Conservation (phyloP, 2,888 invertebrate genomes). For the Nomada ferruginata region DNA sequence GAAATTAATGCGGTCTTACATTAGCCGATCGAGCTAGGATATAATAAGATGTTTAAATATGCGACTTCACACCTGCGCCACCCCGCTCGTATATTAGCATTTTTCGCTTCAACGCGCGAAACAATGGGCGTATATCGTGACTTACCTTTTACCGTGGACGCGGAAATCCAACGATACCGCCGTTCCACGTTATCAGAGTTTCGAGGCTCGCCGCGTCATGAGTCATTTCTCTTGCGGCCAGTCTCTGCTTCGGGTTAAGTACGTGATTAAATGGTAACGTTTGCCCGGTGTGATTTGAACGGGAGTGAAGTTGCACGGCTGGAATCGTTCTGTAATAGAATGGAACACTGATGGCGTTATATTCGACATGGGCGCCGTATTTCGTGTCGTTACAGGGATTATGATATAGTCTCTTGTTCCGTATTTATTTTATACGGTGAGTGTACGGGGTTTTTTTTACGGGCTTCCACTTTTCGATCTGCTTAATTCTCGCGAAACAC, state of each 20-base stretch:
- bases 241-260: conserved; percentile 3
- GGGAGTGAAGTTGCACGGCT: neutral
- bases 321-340: no score
- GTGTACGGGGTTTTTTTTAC: no score
- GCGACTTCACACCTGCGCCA: conserved; percentile 68
- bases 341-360: no score
- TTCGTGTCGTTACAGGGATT: neutral
- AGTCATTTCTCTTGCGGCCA: conserved; percentile 34
- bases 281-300: neutral
- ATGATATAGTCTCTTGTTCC: no score
- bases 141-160: conserved; percentile 63
- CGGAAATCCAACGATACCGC: conserved; percentile 45
- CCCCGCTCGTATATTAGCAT: conserved; percentile 54
- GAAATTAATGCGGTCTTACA: conserved; percentile 70
- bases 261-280: conserved; percentile 25
- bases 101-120: conserved; percentile 48
- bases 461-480: no score
- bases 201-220: conserved; percentile 19
- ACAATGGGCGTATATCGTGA: conserved; percentile 62
- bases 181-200: conserved; percentile 36
- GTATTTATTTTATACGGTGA: no score
- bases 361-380: neutral
- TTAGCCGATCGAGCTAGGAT: conserved; percentile 60
- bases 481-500: no score
- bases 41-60: conserved; percentile 71